Evolutionary conservation across 2,113 vertebrate species (phyloP).

Genomic region (Rhipidura dahli): DNA sequence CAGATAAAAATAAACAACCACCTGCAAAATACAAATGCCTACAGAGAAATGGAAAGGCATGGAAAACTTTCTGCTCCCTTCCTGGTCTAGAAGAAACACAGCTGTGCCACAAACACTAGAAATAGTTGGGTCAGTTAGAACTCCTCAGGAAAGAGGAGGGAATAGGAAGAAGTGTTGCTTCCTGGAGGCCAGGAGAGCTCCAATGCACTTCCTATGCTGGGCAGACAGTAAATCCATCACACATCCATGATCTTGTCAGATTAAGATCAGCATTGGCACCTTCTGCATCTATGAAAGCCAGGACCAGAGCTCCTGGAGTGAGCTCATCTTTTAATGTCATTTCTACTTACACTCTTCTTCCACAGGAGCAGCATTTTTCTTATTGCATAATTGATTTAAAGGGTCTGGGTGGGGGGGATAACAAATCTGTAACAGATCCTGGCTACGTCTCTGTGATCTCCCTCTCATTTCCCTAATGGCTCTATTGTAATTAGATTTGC

Average conservation of each 20-base stretch:
- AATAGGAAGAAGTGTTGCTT: not conserved
- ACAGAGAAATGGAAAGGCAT: not conserved
- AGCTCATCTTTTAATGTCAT: not conserved
- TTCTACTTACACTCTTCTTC: not conserved
- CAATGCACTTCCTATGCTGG: not conserved
- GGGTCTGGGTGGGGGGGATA: constrained; percentile 33
- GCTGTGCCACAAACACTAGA: not conserved
- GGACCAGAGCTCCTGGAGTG: not conserved
- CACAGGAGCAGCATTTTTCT: not conserved
- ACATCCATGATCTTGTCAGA: not conserved
- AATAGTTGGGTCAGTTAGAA: not conserved
- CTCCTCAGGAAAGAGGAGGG: not conserved
- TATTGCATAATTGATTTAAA: constrained; percentile 50
- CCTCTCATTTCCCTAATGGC: constrained; percentile 75
- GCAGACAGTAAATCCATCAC: not conserved
- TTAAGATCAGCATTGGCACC: not conserved
- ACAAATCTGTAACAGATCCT: constrained; percentile 42
- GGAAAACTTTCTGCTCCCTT: not conserved
- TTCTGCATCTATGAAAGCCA: not conserved
- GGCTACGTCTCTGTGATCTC: constrained; percentile 45
- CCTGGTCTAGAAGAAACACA: not conserved
- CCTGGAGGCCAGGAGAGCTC: not conserved
- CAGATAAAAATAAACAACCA: not conserved
- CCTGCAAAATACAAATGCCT: not conserved
- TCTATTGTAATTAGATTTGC: constrained; percentile 80